A percentile compares a stretch with the other conserved stretches of the same genome.
Evolutionary conservation across 2,888 invertebrate genomes (phyloP).

Genomic region (Urechis unicinctus): DNA sequence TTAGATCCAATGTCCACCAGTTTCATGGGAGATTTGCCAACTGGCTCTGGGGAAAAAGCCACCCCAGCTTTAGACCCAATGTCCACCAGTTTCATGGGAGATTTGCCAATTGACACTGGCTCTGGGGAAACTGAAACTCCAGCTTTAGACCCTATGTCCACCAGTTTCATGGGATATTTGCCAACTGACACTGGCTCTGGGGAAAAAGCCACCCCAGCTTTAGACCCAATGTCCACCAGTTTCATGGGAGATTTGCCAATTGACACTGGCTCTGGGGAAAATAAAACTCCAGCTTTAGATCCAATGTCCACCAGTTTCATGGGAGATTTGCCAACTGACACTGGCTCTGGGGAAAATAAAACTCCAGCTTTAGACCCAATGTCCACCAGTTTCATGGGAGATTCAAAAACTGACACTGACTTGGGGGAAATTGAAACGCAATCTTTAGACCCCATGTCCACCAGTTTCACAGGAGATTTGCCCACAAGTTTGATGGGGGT

Average conservation of each 20-base stretch:
- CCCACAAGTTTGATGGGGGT: no score
- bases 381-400: neutral
- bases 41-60: neutral
- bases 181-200: no score
- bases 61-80: neutral
- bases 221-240: neutral
- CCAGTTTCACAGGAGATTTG: neutral
- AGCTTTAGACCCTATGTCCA: neutral
- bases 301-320: neutral
- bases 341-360: neutral
- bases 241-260: neutral
- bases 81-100: neutral
- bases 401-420: no score
- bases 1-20: neutral
- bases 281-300: neutral
- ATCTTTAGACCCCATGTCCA: neutral
- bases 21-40: neutral
- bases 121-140: neutral
- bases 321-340: neutral
- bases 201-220: neutral
- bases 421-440: neutral
- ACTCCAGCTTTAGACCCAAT: neutral
- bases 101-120: no score
- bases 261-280: no score
- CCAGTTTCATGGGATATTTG: neutral